These are phyloP conservation scores for Urocitellus parryii DNA, from an alignment of 2,113 vertebrate genomes.

Conservation along the genomic window DNA sequence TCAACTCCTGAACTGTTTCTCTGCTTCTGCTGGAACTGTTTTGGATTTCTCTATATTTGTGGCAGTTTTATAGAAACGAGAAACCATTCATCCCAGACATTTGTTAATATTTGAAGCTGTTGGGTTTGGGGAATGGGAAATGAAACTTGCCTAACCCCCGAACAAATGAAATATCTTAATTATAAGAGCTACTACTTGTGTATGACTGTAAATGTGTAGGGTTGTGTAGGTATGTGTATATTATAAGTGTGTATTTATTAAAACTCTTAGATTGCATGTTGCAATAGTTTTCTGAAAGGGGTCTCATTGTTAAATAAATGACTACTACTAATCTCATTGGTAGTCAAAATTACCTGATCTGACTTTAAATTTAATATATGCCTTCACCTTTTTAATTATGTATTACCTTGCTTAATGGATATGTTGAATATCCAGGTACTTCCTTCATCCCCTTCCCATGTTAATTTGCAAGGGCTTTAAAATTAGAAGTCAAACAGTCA, in stretches of 20 bases:
- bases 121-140: conserved; percentile 46
- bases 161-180: conserved; percentile 59
- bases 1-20: conserved; percentile 6
- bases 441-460: conserved; percentile 55
- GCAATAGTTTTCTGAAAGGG: conserved; percentile 59
- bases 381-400: conserved; percentile 58
- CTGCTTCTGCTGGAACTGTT: conserved; percentile 47
- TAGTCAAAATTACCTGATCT: conserved; percentile 44
- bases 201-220: conserved; percentile 71
- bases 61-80: background rate
- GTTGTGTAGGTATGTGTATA: conserved; percentile 58
- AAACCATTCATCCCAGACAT: background rate
- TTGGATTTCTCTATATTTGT: conserved; percentile 46
- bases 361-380: conserved; percentile 64
- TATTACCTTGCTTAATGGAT: conserved; percentile 55
- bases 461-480: conserved; percentile 70
- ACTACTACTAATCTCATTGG: conserved; percentile 11
- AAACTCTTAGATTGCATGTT: conserved; percentile 75
- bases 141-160: conserved; percentile 70
- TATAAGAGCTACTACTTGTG: conserved; percentile 53
- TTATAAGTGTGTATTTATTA: conserved; percentile 81
- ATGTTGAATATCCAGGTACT: background rate
- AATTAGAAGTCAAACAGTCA: conserved; percentile 63
- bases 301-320: conserved; percentile 65
- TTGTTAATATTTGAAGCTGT: conserved; percentile 49